Percentiles rank a stretch among this genome's conserved stretches.
Conservation (phyloP, 35 echinoderm and acorn worm genomes). For the Acanthaster planci region DNA sequence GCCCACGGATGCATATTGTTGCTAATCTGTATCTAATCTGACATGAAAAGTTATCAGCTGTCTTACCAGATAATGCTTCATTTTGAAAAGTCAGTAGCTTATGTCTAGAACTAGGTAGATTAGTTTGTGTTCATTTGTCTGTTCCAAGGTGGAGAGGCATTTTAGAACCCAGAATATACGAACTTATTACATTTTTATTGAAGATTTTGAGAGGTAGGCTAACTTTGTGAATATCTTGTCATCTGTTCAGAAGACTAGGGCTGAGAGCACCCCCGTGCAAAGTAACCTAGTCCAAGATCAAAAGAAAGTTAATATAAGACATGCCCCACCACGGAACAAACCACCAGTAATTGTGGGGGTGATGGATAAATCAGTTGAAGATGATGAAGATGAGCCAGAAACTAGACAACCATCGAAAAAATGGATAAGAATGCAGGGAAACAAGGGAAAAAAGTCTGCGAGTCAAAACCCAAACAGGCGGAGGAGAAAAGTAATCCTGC, state of each 20-base stretch:
- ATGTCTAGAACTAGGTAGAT: too few relatives aligned
- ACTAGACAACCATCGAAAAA: not conserved
- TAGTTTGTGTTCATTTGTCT: too few relatives aligned
- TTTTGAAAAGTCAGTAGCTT: too few relatives aligned
- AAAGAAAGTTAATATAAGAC: not conserved
- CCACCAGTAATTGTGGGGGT: not conserved
- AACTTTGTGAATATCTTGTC: not conserved
- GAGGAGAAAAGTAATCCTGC: not conserved
- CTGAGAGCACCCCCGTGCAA: not conserved
- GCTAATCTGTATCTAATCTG: too few relatives aligned
- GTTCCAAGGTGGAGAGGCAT: too few relatives aligned
- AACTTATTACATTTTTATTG: too few relatives aligned
- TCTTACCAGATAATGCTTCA: too few relatives aligned
- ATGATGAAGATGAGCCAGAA: not conserved
- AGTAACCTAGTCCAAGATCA: not conserved
- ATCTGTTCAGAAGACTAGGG: not conserved
- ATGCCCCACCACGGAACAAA: not conserved
- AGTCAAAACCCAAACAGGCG: conserved; percentile 15
- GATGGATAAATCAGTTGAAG: not conserved
- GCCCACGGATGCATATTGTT: too few relatives aligned
- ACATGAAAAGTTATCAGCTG: too few relatives aligned
- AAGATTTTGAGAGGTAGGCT: not conserved
- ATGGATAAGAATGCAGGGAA: not conserved
- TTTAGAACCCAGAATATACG: too few relatives aligned
- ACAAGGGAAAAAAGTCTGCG: not conserved